Evolutionary conservation across 2,888 invertebrate genomes (phyloP).

Genomic region (Cryptocephalus moraei): DNA sequence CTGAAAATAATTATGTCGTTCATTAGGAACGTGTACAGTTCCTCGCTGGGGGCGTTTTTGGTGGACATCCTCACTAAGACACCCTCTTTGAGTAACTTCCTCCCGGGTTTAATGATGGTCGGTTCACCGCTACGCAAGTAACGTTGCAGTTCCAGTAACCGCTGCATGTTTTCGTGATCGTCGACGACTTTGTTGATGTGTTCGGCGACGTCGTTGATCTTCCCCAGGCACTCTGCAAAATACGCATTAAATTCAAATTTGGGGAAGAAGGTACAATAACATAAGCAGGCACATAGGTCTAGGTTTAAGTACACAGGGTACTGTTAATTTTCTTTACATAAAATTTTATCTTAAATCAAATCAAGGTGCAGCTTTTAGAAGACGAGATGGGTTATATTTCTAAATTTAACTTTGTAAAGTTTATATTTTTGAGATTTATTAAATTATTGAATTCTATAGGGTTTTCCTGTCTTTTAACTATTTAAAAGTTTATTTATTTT

Average conservation of each 20-base stretch:
- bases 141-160: constrained; percentile 56
- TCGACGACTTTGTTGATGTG: constrained; percentile 65
- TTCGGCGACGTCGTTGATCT: constrained; percentile 55
- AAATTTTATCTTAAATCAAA: no score
- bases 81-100: constrained; percentile 61
- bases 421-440: no score
- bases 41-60: constrained; percentile 35
- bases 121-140: constrained; percentile 51
- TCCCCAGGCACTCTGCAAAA: constrained; percentile 50
- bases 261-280: no score
- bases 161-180: constrained; percentile 62
- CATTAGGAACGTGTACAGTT: constrained; percentile 58
- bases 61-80: constrained; percentile 35
- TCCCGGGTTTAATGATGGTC: constrained; percentile 55
- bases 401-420: no score
- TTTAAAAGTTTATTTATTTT: no score
- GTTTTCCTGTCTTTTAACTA: no score
- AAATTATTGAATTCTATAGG: no score
- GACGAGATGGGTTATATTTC: no score
- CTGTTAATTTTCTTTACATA: no score
- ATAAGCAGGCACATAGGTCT: no score
- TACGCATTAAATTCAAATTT: background rate
- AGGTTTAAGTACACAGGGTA: no score
- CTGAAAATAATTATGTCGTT: constrained; percentile 67
- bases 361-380: no score